Conservation (phyloP, 2,113 vertebrate species). For the Vombatus ursinus region DNA sequence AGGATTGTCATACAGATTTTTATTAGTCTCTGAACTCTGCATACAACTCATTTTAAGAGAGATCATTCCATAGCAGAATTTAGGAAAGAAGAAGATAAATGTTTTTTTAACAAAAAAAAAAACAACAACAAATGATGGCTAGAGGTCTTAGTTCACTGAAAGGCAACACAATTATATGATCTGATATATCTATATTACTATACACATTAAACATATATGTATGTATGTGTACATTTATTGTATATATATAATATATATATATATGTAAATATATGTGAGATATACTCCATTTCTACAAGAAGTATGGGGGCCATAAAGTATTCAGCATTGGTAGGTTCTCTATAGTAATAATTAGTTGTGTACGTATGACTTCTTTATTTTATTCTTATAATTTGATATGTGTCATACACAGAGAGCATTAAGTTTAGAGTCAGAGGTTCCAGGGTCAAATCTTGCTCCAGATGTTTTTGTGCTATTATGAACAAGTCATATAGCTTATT, state of each 20-base stretch:
- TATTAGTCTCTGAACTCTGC: background rate
- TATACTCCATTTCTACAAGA: background rate
- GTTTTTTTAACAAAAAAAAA: background rate
- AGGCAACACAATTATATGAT: background rate
- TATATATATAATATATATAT: background rate
- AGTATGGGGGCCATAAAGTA: background rate
- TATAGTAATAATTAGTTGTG: background rate
- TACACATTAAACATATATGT: background rate
- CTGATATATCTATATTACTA: too few species aligned
- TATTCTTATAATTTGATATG: background rate
- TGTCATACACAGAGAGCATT: background rate
- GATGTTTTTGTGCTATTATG: background rate
- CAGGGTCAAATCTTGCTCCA: background rate
- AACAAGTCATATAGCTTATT: background rate
- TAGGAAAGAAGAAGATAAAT: background rate
- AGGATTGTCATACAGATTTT: background rate
- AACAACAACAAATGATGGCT: background rate
- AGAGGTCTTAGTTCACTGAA: slow-evolving; percentile 33
- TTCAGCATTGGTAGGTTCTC: background rate
- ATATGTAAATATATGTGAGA: background rate
- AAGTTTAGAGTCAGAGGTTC: background rate
- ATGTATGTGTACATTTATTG: background rate
- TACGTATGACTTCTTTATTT: background rate
- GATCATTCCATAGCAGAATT: slow-evolving; percentile 7
- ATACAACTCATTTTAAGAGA: background rate